These are phyloP conservation scores for Xyliphius kryptos DNA, from an alignment of 2,113 vertebrate species.

Conservation along the genomic window DNA sequence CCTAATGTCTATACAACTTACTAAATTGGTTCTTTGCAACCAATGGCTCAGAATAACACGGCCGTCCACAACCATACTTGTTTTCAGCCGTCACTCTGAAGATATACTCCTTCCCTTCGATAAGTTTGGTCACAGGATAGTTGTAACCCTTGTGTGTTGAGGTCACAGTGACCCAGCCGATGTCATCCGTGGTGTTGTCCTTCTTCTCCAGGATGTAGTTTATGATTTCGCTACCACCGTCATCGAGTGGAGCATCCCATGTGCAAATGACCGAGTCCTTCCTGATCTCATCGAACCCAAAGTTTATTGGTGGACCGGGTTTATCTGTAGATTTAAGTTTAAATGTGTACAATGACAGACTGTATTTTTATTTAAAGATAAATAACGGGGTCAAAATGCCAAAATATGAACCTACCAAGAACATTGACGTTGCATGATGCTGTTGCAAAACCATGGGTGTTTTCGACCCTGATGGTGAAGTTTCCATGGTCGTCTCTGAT, in stretches of 20 bases:
- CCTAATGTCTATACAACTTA: constrained; percentile 53
- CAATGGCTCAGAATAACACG: constrained; percentile 82
- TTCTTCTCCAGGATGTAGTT: constrained; percentile 95
- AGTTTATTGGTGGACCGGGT: constrained; percentile 87
- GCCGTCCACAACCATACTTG: constrained; percentile 79
- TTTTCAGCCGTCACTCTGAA: constrained; percentile 94
- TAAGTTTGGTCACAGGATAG: constrained; percentile 84
- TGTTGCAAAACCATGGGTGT: constrained; percentile 83
- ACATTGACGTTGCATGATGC: constrained; percentile 87
- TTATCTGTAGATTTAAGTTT: constrained; percentile 62
- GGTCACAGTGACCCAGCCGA: constrained; percentile 83
- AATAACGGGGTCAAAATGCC: not conserved
- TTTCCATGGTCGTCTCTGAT: constrained; percentile 80
- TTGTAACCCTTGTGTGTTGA: constrained; percentile 84
- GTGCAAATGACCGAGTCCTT: constrained; percentile 87
- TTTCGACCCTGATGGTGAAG: constrained; percentile 89
- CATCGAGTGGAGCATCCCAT: constrained; percentile 93
- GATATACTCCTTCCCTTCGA: constrained; percentile 93
- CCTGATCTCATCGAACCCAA: constrained; percentile 84
- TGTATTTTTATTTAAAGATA: not conserved
- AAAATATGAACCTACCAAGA: constrained; percentile 68
- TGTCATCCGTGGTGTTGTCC: constrained; percentile 89
- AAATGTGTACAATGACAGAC: not conserved
- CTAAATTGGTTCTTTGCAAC: constrained; percentile 91
- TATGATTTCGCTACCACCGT: constrained; percentile 94